Base-by-base conservation (phyloP, 1,140 invertebrate species). In the Pseudomyrmex sp. region DNA sequence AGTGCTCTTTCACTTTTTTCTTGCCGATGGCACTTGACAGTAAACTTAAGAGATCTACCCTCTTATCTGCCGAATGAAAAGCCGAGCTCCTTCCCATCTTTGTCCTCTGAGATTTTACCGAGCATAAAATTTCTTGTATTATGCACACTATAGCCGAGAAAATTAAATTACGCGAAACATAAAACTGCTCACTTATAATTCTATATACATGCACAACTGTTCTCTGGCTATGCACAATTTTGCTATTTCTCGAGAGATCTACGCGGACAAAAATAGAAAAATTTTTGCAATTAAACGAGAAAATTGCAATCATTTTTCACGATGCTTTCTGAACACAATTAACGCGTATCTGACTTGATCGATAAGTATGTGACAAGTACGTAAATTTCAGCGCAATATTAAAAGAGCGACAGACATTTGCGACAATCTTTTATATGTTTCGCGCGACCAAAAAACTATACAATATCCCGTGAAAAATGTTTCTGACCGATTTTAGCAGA, bases 381-480 rank as follows among this genome's bases (percentile, higher is more conserved):
- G 35, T 35, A 35, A 35, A 35, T 35, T 35, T 35, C 35, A 35
- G 5, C 35, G 5, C 35, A 35, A 35, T 35, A 35, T 35, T 35
- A 7, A 26, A 26, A 26, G 35, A 35, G 0, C 35, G 5, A 35
- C 35, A 35, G 4, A 35, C 35, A 35, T 35, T 35, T 35, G 35
- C 35, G 35, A 35, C 4, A 35, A 20, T 20, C 35, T 20, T 63
- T n/a, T 44, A 44, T 46, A n/a, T 9, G 5, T 46, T 75, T 18
- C 13, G 15, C 35, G 35, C 35, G 35, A 18, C n/a, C 9, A 65
- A 10, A 44, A 54, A 76, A 54, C 48, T 7, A 35, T 7, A n/a
- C 48, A 66, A 56, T 13, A 44, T 54, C 66, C 23, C 52, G 26
- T 56, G 26, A 77, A 66, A 76, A 77, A 77, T 77, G 3, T 77